phyloP scores from a whole-genome alignment of 1,140 invertebrate species.

The Vanessa tameamea region DNA sequence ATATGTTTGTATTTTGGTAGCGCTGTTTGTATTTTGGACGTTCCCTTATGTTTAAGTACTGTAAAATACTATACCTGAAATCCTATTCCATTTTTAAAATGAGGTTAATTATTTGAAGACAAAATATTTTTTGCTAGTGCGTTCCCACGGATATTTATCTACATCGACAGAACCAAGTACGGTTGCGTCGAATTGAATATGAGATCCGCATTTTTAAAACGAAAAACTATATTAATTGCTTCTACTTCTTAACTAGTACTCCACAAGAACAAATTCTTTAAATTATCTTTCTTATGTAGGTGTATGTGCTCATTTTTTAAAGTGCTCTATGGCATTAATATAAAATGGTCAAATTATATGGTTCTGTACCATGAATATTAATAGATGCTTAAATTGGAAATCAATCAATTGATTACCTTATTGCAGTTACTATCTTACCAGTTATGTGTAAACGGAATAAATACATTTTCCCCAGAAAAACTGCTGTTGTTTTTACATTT shows the following conservation, averaged over 20 bases:
- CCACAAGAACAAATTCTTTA: constrained; percentile 3
- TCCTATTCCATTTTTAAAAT: not conserved
- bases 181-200: not conserved
- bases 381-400: no score
- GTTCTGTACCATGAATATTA: not conserved
- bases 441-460: no score
- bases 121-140: not conserved
- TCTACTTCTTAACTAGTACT: not conserved
- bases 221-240: constrained; percentile 6
- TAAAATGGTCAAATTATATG: not conserved
- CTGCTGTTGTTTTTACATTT: no score
- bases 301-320: constrained; percentile 8
- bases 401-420: no score
- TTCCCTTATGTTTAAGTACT: no score
- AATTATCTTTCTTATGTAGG: not conserved
- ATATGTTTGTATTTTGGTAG: no score
- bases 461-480: no score
- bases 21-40: no score
- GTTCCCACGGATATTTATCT: constrained; percentile 6
- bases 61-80: no score
- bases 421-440: no score
- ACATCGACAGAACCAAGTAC: not conserved
- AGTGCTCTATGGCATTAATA: not conserved
- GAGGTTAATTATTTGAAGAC: constrained; percentile 1
- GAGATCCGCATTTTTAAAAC: constrained; percentile 5